These are phyloP conservation scores for Oreochromis grahami DNA, from an alignment of 2,797 vertebrate genomes.

Conservation along the genomic window DNA sequence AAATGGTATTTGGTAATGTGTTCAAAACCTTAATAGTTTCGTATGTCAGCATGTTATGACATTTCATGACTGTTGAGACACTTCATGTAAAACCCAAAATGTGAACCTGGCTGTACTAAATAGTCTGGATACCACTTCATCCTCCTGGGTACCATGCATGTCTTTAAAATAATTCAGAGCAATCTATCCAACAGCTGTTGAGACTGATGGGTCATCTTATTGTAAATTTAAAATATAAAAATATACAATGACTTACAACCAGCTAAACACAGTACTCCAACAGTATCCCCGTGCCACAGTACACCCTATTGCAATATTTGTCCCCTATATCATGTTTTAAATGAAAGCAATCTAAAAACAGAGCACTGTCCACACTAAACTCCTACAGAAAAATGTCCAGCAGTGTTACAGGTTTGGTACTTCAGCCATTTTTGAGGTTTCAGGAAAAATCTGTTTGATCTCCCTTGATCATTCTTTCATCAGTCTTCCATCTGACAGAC, in stretches of 20 bases:
- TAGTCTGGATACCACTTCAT: neutral
- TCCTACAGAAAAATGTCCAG: neutral
- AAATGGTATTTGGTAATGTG: neutral
- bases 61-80: neutral
- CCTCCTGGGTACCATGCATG: neutral
- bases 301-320: neutral
- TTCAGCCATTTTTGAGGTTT: slow-evolving; percentile 27
- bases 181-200: neutral
- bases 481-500: slow-evolving; percentile 43
- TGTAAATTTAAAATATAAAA: neutral
- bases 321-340: neutral
- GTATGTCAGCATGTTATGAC: neutral
- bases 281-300: neutral
- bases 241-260: neutral
- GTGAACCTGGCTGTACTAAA: neutral
- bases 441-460: slow-evolving; percentile 56
- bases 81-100: neutral
- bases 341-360: neutral
- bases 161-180: neutral
- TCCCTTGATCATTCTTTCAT: slow-evolving; percentile 47
- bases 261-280: neutral
- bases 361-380: neutral
- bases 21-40: neutral
- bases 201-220: neutral
- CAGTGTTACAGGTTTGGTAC: neutral